These are phyloP conservation scores for Chrysochloris asiatica DNA, from an alignment of 2,113 vertebrate genomes.

Conservation along the genomic window DNA sequence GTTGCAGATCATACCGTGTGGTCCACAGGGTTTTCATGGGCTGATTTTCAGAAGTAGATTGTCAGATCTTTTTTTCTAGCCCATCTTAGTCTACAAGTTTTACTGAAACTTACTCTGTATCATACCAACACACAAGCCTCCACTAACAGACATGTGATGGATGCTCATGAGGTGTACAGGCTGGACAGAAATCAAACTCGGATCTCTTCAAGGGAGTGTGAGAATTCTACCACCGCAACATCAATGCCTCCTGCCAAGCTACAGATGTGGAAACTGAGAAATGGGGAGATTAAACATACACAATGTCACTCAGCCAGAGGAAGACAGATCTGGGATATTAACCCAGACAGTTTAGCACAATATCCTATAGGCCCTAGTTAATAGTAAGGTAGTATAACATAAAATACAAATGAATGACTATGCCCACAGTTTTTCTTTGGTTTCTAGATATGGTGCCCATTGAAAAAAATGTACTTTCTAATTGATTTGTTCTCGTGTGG, in stretches of 20 bases:
- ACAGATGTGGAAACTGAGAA: not conserved
- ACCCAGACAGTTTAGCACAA: too few relatives aligned
- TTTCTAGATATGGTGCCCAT: not conserved
- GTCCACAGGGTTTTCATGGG: not conserved
- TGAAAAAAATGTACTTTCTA: not conserved
- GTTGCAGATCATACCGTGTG: not conserved
- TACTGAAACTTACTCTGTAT: not conserved
- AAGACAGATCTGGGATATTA: not conserved
- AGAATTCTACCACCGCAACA: not conserved
- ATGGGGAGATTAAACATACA: not conserved
- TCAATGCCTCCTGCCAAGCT: not conserved
- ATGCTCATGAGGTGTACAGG: not conserved
- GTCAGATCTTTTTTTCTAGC: not conserved
- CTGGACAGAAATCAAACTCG: not conserved
- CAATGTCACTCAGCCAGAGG: not conserved
- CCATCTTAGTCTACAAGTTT: not conserved
- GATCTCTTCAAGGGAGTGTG: not conserved
- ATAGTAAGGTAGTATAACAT: not conserved
- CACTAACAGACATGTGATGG: not conserved
- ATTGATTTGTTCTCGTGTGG: too few relatives aligned
- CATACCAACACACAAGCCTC: not conserved
- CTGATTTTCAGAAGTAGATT: not conserved
- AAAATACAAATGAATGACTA: not conserved
- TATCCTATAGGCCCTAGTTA: too few relatives aligned
- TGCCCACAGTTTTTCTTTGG: not conserved